Percentiles rank a stretch among this genome's conserved stretches.
phyloP scores from a whole-genome alignment of 1,140 invertebrate genomes.

The Bombus huntii region DNA sequence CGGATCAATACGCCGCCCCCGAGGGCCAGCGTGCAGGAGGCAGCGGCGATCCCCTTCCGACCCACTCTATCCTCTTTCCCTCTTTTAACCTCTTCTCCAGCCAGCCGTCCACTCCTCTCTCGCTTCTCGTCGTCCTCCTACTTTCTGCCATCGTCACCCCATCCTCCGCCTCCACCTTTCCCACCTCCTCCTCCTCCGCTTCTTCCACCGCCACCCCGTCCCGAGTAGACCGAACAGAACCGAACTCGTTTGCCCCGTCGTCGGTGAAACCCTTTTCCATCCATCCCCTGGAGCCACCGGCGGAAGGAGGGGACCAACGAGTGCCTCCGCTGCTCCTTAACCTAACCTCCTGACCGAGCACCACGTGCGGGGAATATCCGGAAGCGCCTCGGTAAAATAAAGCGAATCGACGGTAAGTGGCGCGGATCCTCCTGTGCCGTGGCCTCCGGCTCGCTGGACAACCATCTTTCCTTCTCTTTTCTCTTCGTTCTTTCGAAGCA shows the following conservation, averaged over 20 bases:
- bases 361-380: slow-evolving; percentile 78
- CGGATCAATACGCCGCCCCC: slow-evolving; percentile 79
- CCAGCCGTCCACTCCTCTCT: slow-evolving; percentile 55
- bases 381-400: slow-evolving; percentile 79
- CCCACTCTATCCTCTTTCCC: slow-evolving; percentile 65
- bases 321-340: slow-evolving; percentile 57
- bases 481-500: background rate
- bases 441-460: slow-evolving; percentile 29
- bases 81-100: slow-evolving; percentile 60
- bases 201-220: slow-evolving; percentile 49
- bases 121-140: slow-evolving; percentile 60
- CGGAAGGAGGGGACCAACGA: slow-evolving; percentile 25
- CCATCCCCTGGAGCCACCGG: slow-evolving; percentile 38
- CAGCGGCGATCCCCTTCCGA: slow-evolving; percentile 70
- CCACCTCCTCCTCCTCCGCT: slow-evolving; percentile 10
- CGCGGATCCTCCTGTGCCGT: slow-evolving; percentile 52
- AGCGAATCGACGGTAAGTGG: slow-evolving; percentile 68
- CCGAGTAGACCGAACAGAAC: slow-evolving; percentile 56
- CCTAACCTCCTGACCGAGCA: slow-evolving; percentile 65
- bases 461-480: background rate
- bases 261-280: slow-evolving; percentile 60
- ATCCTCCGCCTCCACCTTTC: slow-evolving; percentile 1
- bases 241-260: slow-evolving; percentile 65
- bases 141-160: slow-evolving; percentile 59
- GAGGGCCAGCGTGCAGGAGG: slow-evolving; percentile 81